Conservation (phyloP, 1,140 invertebrate species). For the Aporrectodea caliginosa region DNA sequence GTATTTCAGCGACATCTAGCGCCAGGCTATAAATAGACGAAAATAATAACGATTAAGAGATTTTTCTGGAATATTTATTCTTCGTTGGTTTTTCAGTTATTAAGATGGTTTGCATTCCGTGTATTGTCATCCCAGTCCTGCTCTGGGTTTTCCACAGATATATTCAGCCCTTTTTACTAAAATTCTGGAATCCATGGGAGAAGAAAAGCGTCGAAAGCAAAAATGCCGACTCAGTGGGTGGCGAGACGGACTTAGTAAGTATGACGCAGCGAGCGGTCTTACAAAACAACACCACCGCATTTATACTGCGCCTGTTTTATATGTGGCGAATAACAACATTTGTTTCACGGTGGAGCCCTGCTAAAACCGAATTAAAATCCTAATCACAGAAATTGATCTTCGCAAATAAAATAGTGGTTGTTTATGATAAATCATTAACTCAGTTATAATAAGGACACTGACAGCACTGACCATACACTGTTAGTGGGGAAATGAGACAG, state of each 20-base stretch:
- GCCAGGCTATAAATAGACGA: no score
- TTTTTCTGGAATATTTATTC: no score
- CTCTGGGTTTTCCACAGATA: constrained; percentile 52
- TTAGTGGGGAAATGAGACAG: no score
- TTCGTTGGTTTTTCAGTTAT: no score
- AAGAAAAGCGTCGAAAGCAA: constrained; percentile 31
- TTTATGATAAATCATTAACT: no score
- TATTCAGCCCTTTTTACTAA: constrained; percentile 56
- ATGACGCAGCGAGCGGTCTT: no score
- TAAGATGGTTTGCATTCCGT: constrained; percentile 51
- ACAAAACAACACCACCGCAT: no score
- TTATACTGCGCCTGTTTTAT: neutral
- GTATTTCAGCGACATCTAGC: no score
- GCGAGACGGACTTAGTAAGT: neutral
- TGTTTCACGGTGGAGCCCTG: neutral
- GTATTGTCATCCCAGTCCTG: constrained; percentile 50
- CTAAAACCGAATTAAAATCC: neutral
- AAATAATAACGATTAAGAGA: no score
- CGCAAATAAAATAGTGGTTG: no score
- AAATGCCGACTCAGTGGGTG: neutral
- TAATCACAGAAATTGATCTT: constrained; percentile 19
- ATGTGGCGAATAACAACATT: neutral
- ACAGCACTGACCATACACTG: no score
- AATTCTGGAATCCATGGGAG: constrained; percentile 73
- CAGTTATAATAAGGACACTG: no score